A percentile compares a stretch with the other conserved stretches of the same genome.
Evolutionary conservation across 2,797 vertebrate species (phyloP).

Genomic region (Lagodon rhomboides): DNA sequence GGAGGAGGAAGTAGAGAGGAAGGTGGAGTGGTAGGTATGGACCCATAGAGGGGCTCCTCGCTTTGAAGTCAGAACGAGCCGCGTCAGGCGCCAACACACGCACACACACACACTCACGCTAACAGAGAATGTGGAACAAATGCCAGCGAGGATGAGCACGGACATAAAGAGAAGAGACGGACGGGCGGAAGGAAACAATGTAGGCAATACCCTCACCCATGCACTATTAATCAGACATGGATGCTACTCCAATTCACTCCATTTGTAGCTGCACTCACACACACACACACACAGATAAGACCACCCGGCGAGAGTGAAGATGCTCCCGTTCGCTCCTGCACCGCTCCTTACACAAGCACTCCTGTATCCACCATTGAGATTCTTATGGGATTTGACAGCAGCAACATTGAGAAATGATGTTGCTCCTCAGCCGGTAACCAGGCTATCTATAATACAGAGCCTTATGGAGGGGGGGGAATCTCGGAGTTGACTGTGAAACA

Average conservation of each 20-base stretch:
- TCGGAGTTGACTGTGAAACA: constrained; percentile 33
- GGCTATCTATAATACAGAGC: constrained; percentile 57
- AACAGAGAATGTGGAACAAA: constrained; percentile 39
- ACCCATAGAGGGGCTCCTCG: constrained; percentile 34
- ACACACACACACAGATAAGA: constrained; percentile 27
- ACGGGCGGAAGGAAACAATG: constrained; percentile 61
- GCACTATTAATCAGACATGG: constrained; percentile 74
- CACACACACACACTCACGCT: constrained; percentile 16
- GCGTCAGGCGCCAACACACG: constrained; percentile 30
- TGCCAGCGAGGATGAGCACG: constrained; percentile 42
- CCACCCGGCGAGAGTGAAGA: constrained; percentile 45
- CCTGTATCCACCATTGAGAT: constrained; percentile 52
- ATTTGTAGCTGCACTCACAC: constrained; percentile 41
- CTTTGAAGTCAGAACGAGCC: constrained; percentile 65
- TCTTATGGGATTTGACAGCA: constrained; percentile 65
- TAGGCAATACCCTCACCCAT: constrained; percentile 48
- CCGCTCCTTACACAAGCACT: constrained; percentile 35
- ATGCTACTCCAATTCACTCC: constrained; percentile 54
- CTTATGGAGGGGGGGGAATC: not conserved
- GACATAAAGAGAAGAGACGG: constrained; percentile 45
- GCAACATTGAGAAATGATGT: constrained; percentile 62
- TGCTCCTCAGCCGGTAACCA: constrained; percentile 49
- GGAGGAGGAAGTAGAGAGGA: constrained; percentile 46
- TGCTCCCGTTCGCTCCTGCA: constrained; percentile 33
- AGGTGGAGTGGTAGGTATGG: constrained; percentile 38